Evolutionary conservation across 2,113 vertebrate species (phyloP).

Genomic region (Ariopsis seemanni): DNA sequence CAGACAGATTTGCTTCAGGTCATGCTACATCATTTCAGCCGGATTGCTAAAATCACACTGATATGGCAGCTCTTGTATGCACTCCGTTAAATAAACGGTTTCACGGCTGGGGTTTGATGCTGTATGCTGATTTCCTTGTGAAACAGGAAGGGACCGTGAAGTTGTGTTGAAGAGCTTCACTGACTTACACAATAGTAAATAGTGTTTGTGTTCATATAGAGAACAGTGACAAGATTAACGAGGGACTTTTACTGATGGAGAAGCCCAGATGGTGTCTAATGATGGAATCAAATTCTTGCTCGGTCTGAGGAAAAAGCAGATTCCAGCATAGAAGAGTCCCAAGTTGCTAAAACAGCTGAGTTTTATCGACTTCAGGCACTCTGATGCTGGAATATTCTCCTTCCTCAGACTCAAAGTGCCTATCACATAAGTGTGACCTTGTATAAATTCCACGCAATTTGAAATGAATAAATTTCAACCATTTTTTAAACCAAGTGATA

Average conservation of each 20-base stretch:
- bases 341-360: neutral
- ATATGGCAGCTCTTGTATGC: neutral
- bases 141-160: neutral
- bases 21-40: neutral
- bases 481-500: neutral
- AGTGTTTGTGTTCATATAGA: neutral
- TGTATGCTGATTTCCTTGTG: neutral
- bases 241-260: neutral
- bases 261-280: neutral
- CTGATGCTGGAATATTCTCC: no score
- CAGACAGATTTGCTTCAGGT: neutral
- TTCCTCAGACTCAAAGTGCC: neutral
- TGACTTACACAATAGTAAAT: neutral
- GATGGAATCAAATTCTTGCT: neutral
- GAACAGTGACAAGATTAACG: neutral
- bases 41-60: neutral
- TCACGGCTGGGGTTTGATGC: neutral
- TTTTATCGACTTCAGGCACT: no score
- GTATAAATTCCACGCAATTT: neutral
- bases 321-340: neutral
- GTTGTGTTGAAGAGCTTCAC: neutral
- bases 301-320: neutral
- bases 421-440: neutral
- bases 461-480: neutral
- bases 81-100: neutral